Base-by-base conservation (phyloP, 2,113 vertebrate species). In the Apteryx owenii region DNA sequence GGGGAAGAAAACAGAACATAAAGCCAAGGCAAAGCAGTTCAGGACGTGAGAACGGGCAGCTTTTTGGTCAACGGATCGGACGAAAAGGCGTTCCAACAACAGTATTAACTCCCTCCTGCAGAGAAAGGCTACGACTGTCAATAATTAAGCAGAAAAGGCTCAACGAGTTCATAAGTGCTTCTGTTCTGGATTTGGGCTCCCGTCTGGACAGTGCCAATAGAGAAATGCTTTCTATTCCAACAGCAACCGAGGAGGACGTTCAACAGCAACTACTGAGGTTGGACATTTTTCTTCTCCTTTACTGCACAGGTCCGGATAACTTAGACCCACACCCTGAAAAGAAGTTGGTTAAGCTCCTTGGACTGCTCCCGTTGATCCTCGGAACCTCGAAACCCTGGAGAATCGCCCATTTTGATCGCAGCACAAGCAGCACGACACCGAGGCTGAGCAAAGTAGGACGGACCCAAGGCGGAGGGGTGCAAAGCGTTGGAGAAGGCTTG, bases 111-210 rank as follows among this genome's bases (percentile, higher is more conserved):
- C 40, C 26, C 40, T 72, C 28, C 7, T 33, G 18, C 12, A 4
- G 1, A 10, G n/a, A 25, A 36, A 31, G 46, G 8, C 1, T 33
- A 53, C 1, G 5, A 20, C 1, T 8, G 12, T 33, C 21, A 18
- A 2, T 17, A 33, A 28, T 9, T 28, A 40, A 42, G 7, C 0
- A 6, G 40, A 56, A 33, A 44, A 61, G 31, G 15, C 36, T 36
- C 6, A 1, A 22, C 8, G n/a, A 26, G 38, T 76, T 14, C 17
- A 20, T 3, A 9, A 38, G 11, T 4, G 6, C 7, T 16, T 42
- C 23, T 12, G 60, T 14, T 78, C 25, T 29, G 23, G 20, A 33
- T 29, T 16, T 20, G 23, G 25, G 2, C 20, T 21, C 12, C 23
- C 31, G 60, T 9, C 58, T 14, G 4, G 73, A 33, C 6, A 66